Base-by-base conservation (phyloP, 1,140 invertebrate species). In the Paralvinella palmiformis region DNA sequence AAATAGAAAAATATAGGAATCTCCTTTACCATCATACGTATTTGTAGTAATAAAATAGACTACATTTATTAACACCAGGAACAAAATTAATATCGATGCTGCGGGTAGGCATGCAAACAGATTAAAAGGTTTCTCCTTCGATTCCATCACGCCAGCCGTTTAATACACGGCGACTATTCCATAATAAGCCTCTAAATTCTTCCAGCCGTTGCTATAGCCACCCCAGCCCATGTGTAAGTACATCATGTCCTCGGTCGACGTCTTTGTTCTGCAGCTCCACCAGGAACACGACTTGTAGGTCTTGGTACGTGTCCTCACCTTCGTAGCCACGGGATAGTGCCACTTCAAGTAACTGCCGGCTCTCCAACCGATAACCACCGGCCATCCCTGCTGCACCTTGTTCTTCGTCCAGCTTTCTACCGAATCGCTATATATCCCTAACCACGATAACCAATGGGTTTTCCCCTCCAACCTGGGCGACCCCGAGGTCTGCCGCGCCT, bases 251-350 rank as follows among this genome's bases (percentile, higher is more conserved):
- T 52, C 3, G 17, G 3, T 52, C 48, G 2, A 2, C 48, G 48
- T 20, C 5, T 13, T 20, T 7, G 10, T n/a, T 10, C 48, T 2
- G 48, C 48, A 52, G 2, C 5, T 7, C 48, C 31, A 27, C 44
- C 27, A 45, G 6, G 59, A 13, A 32, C 57, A 45, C 35, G 22
- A 36, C 56, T 62, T 57, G 17, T 55, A 35, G 52, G 55, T 64
- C 24, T 41, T 44, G 24, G 44, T 32, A 22, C 57, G 62, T 3
- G 22, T 53, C n/a, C 62, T 44, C 36, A 63, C 63, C 45, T 64
- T 50, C 29, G 66, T 67, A 37, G 62, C 62, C 27, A 67, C 66
- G 48, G 66, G 61, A 62, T 60, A 67, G 58, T 67, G 66, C 41
- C 48, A 52, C 2, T 1, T 0, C 24, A 52, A 52, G 3, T 10